Evolutionary conservation across 2,888 invertebrate genomes (phyloP).

Genomic region (Cerceris rybyensis): DNA sequence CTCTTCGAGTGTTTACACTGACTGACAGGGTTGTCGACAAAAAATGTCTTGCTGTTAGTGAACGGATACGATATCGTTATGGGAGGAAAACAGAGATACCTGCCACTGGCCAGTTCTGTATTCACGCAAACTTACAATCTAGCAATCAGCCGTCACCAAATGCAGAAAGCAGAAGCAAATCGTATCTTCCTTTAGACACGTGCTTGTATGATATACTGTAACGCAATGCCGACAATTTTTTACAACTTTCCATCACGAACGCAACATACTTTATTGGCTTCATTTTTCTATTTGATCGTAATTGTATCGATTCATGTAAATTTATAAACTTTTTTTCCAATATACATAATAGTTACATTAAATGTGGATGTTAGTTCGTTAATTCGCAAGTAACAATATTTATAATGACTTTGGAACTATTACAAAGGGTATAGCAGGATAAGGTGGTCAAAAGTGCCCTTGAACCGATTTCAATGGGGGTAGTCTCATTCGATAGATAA

Average conservation of each 20-base stretch:
- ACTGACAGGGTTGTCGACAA: constrained; percentile 42
- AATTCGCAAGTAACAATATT: no score
- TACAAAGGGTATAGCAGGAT: no score
- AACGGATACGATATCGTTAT: constrained; percentile 52
- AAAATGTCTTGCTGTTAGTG: constrained; percentile 66
- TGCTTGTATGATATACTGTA: constrained; percentile 29
- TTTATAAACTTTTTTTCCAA: no score
- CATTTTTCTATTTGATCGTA: no score
- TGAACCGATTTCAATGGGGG: no score
- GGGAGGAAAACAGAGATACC: constrained; percentile 78
- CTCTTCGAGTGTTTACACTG: constrained; percentile 33
- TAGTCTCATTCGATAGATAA: no score
- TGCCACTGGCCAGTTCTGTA: constrained; percentile 82
- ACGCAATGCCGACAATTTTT: constrained; percentile 1
- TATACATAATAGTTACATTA: no score
- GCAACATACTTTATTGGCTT: no score
- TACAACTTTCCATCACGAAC: constrained; percentile 1
- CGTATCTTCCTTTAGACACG: constrained; percentile 35
- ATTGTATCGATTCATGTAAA: no score
- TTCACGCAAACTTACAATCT: constrained; percentile 77
- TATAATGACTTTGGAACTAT: no score
- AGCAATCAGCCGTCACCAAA: constrained; percentile 73
- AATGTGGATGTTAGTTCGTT: no score
- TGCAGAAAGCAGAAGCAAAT: constrained; percentile 65
- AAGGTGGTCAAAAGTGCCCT: no score